phyloP scores from a whole-genome alignment of 1,140 invertebrate genomes.

The Drosophila sp. region DNA sequence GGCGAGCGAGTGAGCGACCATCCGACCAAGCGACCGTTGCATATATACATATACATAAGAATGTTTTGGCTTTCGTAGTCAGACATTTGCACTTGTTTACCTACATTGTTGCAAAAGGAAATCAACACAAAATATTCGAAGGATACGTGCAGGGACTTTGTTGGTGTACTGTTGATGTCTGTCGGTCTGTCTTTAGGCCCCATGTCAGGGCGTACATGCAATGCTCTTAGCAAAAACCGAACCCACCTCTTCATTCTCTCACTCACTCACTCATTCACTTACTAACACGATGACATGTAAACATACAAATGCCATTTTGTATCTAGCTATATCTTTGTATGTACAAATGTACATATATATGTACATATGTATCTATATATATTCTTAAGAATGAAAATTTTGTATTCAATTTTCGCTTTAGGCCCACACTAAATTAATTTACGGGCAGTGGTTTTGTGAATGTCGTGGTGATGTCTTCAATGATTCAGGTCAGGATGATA shows the following conservation, averaged over 20 bases:
- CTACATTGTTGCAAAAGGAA: slow-evolving; percentile 53
- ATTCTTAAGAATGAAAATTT: slow-evolving; percentile 36
- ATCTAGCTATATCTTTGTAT: slow-evolving; percentile 9
- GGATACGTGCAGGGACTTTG: slow-evolving; percentile 51
- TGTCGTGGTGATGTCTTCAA: slow-evolving; percentile 19
- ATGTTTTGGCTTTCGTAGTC: slow-evolving; percentile 20
- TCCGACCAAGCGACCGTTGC: slow-evolving; percentile 11
- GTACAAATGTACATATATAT: background rate
- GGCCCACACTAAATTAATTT: slow-evolving; percentile 22
- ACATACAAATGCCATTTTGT: slow-evolving; percentile 55
- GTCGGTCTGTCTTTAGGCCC: background rate
- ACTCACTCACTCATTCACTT: slow-evolving; percentile 14
- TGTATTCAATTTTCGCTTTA: slow-evolving; percentile 32
- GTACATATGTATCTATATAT: slow-evolving; percentile 37
- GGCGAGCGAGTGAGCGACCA: background rate
- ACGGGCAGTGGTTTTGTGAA: slow-evolving; percentile 6
- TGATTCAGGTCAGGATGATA: slow-evolving; percentile 10
- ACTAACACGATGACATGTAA: slow-evolving; percentile 47
- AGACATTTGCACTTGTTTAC: slow-evolving; percentile 50
- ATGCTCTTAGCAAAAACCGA: slow-evolving; percentile 22
- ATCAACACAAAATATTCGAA: slow-evolving; percentile 52
- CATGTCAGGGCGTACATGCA: slow-evolving; percentile 36
- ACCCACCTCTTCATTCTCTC: slow-evolving; percentile 6
- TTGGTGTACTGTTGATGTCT: slow-evolving; percentile 35
- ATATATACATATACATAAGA: slow-evolving; percentile 18